Evolutionary conservation across 2,113 vertebrate genomes (phyloP).

Genomic region (Elanus axillaris): DNA sequence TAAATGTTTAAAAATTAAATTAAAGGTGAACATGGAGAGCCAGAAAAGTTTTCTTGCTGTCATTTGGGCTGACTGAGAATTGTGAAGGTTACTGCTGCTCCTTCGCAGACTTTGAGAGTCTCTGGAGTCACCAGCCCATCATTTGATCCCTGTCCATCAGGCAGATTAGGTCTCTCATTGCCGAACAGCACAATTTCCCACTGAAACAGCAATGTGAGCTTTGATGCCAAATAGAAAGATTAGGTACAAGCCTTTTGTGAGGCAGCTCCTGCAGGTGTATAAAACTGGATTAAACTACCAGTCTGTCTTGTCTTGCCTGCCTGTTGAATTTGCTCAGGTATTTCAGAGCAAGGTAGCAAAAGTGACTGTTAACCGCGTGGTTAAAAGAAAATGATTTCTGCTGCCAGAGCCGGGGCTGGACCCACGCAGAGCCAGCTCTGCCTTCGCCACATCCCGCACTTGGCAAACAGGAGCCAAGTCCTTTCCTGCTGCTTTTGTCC

Average conservation of each 20-base stretch:
- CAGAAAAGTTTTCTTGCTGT: conserved; percentile 47
- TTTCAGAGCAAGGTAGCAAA: background rate
- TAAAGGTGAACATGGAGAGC: conserved; percentile 71
- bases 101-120: background rate
- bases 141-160: background rate
- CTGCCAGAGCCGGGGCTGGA: background rate
- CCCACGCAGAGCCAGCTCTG: background rate
- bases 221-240: background rate
- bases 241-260: background rate
- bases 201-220: background rate
- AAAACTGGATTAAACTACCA: background rate
- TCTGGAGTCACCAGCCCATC: background rate
- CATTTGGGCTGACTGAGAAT: background rate
- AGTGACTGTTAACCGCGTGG: rapidly evolving
- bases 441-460: rapidly evolving
- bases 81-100: background rate
- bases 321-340: background rate
- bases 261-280: background rate
- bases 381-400: background rate
- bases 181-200: background rate
- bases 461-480: background rate
- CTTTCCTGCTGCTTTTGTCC: background rate
- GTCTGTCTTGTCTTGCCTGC: background rate
- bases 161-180: background rate
- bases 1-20: conserved; percentile 88